These are phyloP conservation scores for Thaumetopoea pityocampa DNA, from an alignment of 1,140 invertebrate species.

Conservation along the genomic window DNA sequence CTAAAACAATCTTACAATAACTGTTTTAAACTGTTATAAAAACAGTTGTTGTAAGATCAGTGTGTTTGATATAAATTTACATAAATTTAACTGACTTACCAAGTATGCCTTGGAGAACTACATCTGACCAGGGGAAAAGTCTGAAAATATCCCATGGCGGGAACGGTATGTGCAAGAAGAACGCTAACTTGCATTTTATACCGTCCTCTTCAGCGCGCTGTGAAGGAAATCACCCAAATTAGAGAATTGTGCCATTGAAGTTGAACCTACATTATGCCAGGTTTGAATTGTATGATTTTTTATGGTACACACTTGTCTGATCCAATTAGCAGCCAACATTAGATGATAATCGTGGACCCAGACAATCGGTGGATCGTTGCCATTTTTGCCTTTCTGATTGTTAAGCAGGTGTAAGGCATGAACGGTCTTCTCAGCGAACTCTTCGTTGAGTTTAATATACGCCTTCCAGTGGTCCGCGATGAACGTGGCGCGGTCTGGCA, in stretches of 20 bases:
- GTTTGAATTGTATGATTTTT: neutral
- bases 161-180: constrained; percentile 95
- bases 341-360: constrained; percentile 96
- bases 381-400: constrained; percentile 76
- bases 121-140: constrained; percentile 93
- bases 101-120: constrained; percentile 92
- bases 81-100: constrained; percentile 75
- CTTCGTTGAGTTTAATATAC: constrained; percentile 87
- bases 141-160: constrained; percentile 95
- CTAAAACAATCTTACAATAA: too few relatives aligned
- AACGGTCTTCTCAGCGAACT: constrained; percentile 88
- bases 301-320: constrained; percentile 80
- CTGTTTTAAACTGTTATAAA: too few relatives aligned
- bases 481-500: constrained; percentile 88
- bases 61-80: too few relatives aligned
- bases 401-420: constrained; percentile 82
- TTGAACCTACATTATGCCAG: neutral
- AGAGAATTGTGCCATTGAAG: too few relatives aligned
- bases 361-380: constrained; percentile 82
- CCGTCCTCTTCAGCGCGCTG: constrained; percentile 86
- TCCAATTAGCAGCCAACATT: constrained; percentile 92
- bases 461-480: constrained; percentile 88
- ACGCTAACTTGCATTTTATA: constrained; percentile 87
- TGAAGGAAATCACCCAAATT: too few relatives aligned
- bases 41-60: too few relatives aligned